Percentiles rank a stretch among this genome's conserved stretches.
phyloP scores from a whole-genome alignment of 2,888 invertebrate genomes.

The Rhogogaster chlorosoma region DNA sequence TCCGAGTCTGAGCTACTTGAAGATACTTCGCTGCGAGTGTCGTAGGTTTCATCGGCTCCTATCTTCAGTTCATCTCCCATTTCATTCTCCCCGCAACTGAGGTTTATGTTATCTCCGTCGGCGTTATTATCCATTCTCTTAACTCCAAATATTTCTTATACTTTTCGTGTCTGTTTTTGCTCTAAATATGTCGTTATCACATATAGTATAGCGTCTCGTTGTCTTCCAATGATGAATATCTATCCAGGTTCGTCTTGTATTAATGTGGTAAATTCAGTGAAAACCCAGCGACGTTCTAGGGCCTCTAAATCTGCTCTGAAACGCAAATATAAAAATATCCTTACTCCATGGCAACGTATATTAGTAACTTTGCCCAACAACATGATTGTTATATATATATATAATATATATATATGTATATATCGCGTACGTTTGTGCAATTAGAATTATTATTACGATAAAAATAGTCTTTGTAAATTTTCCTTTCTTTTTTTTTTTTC shows the following conservation, averaged over 20 bases:
- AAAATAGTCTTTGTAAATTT: conserved; percentile 41
- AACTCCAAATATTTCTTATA: background rate
- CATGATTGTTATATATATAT: conserved; percentile 35
- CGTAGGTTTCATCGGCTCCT: conserved; percentile 87
- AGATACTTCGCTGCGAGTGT: conserved; percentile 93
- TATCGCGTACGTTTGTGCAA: conserved; percentile 25
- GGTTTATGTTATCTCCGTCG: conserved; percentile 73
- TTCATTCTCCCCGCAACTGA: conserved; percentile 79
- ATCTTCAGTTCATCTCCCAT: conserved; percentile 90
- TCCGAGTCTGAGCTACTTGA: conserved; percentile 86
- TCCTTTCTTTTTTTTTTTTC: background rate
- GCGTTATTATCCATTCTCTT: conserved; percentile 65
- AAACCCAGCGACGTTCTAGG: conserved; percentile 40
- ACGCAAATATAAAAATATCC: conserved; percentile 65
- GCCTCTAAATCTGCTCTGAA: conserved; percentile 65
- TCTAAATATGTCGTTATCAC: background rate
- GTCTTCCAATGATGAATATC: background rate
- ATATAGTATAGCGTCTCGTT: background rate
- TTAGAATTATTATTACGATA: conserved; percentile 24
- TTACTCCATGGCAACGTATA: conserved; percentile 57
- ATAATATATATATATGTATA: conserved; percentile 18
- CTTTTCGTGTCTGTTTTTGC: background rate
- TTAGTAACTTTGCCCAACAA: conserved; percentile 45
- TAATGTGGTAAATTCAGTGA: conserved; percentile 30
- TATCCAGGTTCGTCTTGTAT: conserved; percentile 34